Percentiles rank a stretch among this genome's conserved stretches.
These are phyloP conservation scores for Petrocephalus microphthalmus DNA, from an alignment of 2,113 vertebrate species.

Conservation along the genomic window DNA sequence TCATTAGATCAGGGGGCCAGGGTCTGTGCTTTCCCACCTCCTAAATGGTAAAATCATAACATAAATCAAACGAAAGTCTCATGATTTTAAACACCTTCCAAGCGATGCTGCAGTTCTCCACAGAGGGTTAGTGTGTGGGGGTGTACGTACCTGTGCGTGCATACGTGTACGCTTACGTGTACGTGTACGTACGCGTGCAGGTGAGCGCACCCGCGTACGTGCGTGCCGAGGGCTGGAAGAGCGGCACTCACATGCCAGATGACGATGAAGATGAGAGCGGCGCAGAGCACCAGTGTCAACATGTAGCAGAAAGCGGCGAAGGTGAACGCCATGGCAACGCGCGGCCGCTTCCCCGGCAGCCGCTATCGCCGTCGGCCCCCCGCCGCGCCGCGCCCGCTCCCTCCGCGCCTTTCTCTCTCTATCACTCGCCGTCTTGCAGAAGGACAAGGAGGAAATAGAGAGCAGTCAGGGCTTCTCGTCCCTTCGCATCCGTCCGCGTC, in stretches of 20 bases:
- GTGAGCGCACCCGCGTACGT: background rate
- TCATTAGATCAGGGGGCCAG: background rate
- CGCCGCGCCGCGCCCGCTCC: constrained; percentile 26
- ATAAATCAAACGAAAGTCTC: background rate
- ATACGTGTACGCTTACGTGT: background rate
- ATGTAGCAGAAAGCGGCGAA: constrained; percentile 98
- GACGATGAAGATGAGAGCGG: constrained; percentile 93
- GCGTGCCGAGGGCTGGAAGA: background rate
- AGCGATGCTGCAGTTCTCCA: background rate
- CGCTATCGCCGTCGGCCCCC: constrained; percentile 29
- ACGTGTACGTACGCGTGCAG: background rate
- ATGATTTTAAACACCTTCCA: background rate
- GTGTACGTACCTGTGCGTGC: background rate
- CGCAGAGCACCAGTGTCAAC: constrained; percentile 89
- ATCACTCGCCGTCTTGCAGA: background rate
- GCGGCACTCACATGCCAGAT: constrained; percentile 89
- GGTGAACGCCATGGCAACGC: constrained; percentile 83
- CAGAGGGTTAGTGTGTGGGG: background rate
- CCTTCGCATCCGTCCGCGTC: constrained; percentile 6
- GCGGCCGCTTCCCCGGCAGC: constrained; percentile 47
- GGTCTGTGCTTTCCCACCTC: background rate
- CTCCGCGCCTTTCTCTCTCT: constrained; percentile 27
- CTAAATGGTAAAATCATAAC: too few relatives aligned
- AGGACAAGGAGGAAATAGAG: background rate
- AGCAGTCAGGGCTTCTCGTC: background rate